A percentile compares a stretch with the other conserved stretches of the same genome.
Evolutionary conservation across 2,797 vertebrate genomes (phyloP).

Genomic region (Chloroceryle amazona): DNA sequence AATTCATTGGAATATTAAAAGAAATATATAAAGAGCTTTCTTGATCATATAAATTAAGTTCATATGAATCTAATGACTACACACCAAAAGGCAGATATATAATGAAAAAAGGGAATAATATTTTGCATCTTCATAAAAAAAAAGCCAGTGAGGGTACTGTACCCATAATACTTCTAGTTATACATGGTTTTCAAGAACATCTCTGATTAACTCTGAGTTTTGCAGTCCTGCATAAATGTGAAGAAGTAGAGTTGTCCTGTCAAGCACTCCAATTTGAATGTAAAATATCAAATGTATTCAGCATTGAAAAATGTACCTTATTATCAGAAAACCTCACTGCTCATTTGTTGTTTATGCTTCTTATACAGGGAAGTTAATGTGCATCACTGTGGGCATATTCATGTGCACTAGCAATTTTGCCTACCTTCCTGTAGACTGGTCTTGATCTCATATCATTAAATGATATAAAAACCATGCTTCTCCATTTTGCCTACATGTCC

Average conservation of each 20-base stretch:
- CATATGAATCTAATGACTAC: background rate
- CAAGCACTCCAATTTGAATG: background rate
- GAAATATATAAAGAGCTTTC: background rate
- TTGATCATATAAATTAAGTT: background rate
- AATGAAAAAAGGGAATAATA: background rate
- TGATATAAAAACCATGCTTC: background rate
- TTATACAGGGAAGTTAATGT: background rate
- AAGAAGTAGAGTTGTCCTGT: background rate
- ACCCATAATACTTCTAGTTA: background rate
- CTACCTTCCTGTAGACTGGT: background rate
- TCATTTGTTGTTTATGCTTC: background rate
- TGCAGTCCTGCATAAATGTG: background rate
- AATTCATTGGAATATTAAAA: background rate
- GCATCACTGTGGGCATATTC: background rate
- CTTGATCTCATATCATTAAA: background rate
- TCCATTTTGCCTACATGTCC: background rate
- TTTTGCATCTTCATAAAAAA: background rate
- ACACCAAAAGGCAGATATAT: background rate
- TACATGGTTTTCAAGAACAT: background rate
- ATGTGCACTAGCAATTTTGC: background rate
- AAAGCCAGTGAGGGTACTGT: background rate
- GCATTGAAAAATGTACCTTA: background rate
- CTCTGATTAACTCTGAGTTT: background rate
- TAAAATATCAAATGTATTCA: background rate
- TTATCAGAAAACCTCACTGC: accelerated